phyloP scores from a whole-genome alignment of 2,888 invertebrate species.

The Seladonia tumulorum region DNA sequence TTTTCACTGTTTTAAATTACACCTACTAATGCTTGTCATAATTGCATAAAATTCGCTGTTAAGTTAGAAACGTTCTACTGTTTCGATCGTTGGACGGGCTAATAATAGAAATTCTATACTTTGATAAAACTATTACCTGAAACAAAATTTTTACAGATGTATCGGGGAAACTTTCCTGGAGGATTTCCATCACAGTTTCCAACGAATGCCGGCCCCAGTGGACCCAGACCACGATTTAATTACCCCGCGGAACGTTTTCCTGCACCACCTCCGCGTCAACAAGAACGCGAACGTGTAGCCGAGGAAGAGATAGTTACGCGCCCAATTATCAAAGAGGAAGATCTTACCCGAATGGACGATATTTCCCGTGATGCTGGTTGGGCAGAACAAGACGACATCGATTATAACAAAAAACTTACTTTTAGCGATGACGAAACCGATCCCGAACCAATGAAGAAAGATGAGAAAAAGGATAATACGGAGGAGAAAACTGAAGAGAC shows the following conservation, averaged over 20 bases:
- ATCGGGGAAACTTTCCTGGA: constrained; percentile 83
- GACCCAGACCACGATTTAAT: constrained; percentile 82
- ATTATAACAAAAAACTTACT: constrained; percentile 96
- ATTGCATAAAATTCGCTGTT: background rate
- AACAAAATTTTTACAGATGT: constrained; percentile 78
- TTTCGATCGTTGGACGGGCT: background rate
- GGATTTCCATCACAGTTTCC: constrained; percentile 82
- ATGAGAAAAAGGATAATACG: constrained; percentile 76
- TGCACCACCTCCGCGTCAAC: constrained; percentile 78
- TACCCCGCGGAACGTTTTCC: constrained; percentile 79
- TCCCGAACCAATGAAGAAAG: constrained; percentile 78
- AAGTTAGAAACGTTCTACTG: background rate
- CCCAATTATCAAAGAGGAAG: constrained; percentile 97
- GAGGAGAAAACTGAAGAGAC: constrained; percentile 75
- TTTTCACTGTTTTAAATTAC: too few species aligned
- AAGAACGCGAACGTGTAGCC: constrained; percentile 79
- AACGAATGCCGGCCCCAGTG: constrained; percentile 76
- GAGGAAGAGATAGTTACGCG: constrained; percentile 89
- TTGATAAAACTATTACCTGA: background rate
- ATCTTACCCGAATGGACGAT: constrained; percentile 96
- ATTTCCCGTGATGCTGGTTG: constrained; percentile 95
- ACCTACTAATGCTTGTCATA: too few species aligned
- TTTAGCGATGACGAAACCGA: constrained; percentile 96
- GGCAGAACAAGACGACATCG: constrained; percentile 96
- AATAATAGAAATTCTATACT: background rate